Conservation (phyloP, 2,888 invertebrate species). For the Monopis laevigella region DNA sequence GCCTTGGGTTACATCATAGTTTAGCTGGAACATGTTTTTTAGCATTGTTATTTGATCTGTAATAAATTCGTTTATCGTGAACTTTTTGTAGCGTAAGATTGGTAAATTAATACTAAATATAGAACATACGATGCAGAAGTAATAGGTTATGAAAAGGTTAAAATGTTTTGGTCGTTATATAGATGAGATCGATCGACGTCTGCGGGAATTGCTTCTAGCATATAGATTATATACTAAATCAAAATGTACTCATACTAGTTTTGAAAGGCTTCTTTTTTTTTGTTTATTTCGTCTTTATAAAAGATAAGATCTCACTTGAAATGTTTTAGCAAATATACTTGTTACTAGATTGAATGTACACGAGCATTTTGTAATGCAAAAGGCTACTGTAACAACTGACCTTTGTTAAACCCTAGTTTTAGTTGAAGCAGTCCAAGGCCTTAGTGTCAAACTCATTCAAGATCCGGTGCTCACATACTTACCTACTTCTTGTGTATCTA, state of each 20-base stretch:
- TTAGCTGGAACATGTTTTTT: neutral
- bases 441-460: constrained; percentile 31
- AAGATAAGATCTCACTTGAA: too few species aligned
- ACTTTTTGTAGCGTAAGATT: neutral
- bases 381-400: constrained; percentile 60
- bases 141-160: constrained; percentile 7
- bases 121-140: constrained; percentile 1
- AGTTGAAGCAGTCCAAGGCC: constrained; percentile 60
- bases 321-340: too few species aligned
- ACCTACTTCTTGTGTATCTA: too few species aligned
- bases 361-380: too few species aligned
- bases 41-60: constrained; percentile 7
- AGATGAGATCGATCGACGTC: too few species aligned
- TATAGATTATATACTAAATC: too few species aligned
- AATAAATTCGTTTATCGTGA: constrained; percentile 2
- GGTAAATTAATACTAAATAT: constrained; percentile 6
- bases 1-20: constrained; percentile 10
- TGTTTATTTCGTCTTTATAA: too few species aligned
- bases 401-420: constrained; percentile 38
- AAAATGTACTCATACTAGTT: too few species aligned
- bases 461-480: constrained; percentile 54
- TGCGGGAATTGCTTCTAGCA: too few species aligned
- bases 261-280: too few species aligned
- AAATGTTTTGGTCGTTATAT: neutral
- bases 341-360: too few species aligned